phyloP scores from a whole-genome alignment of 1,140 invertebrate species.

The Phymorhynchus buccinoides region DNA sequence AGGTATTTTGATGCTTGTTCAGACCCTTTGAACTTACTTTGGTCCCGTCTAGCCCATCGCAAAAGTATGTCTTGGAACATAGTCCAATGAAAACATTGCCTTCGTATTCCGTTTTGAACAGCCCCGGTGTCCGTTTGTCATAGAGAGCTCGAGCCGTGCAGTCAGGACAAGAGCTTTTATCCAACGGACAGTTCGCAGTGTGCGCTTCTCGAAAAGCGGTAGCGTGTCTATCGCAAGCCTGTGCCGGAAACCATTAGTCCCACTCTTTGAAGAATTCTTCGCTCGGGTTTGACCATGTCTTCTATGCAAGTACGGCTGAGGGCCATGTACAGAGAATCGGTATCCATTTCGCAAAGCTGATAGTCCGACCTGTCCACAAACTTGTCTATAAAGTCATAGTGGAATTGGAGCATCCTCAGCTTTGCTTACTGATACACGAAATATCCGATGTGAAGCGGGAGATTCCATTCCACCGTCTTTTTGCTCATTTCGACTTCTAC shows the following conservation, averaged over 20 bases:
- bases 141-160: too few species aligned
- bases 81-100: neutral
- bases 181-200: too few species aligned
- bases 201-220: neutral
- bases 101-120: conserved; percentile 14
- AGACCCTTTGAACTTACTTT: neutral
- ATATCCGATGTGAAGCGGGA: conserved; percentile 47
- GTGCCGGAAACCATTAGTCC: conserved; percentile 1
- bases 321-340: conserved; percentile 53
- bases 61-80: neutral
- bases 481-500: conserved; percentile 9
- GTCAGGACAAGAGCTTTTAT: too few species aligned
- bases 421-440: conserved; percentile 53
- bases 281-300: conserved; percentile 37
- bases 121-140: conserved; percentile 21
- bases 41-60: neutral
- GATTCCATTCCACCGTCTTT: neutral
- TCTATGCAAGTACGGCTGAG: conserved; percentile 30
- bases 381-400: conserved; percentile 53
- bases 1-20: neutral
- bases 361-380: conserved; percentile 48
- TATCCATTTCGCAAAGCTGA: conserved; percentile 57
- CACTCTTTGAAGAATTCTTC: conserved; percentile 35
- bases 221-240: conserved; percentile 1
- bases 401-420: conserved; percentile 52